Conservation (phyloP, 2,888 invertebrate genomes). For the Drosophila pseudotalamancana region DNA sequence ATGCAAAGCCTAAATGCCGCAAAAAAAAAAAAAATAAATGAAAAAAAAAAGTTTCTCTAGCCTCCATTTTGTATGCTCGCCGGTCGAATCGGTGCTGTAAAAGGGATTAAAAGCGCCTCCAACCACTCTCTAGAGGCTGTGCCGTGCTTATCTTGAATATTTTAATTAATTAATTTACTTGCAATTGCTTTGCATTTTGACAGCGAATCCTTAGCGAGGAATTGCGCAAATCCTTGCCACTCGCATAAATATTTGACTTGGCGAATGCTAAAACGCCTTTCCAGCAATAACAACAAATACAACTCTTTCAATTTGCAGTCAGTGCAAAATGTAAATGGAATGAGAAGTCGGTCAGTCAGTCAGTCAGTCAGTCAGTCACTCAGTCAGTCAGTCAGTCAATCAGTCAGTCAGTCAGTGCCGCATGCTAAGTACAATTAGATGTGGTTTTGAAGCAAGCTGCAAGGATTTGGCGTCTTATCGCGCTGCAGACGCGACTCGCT, state of each 20-base stretch:
- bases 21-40: not conserved
- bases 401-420: constrained; percentile 40
- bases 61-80: constrained; percentile 16
- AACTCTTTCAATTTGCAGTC: constrained; percentile 53
- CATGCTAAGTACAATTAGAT: constrained; percentile 69
- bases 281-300: constrained; percentile 5
- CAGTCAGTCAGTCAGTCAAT: constrained; percentile 17
- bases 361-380: constrained; percentile 10
- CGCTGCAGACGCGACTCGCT: constrained; percentile 38
- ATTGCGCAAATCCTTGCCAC: constrained; percentile 38
- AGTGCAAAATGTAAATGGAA: constrained; percentile 53
- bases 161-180: constrained; percentile 72
- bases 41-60: not conserved
- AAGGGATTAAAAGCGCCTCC: constrained; percentile 55
- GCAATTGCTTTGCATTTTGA: constrained; percentile 44
- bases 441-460: constrained; percentile 38
- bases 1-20: constrained; percentile 40
- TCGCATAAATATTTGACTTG: constrained; percentile 70
- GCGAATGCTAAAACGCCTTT: constrained; percentile 31
- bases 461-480: constrained; percentile 51
- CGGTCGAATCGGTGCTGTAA: constrained; percentile 21
- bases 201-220: constrained; percentile 14
- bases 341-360: constrained; percentile 31
- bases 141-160: constrained; percentile 38
- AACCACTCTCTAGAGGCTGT: not conserved